Evolutionary conservation across 2,888 invertebrate genomes (phyloP).

Genomic region (Drosophila borealis): DNA sequence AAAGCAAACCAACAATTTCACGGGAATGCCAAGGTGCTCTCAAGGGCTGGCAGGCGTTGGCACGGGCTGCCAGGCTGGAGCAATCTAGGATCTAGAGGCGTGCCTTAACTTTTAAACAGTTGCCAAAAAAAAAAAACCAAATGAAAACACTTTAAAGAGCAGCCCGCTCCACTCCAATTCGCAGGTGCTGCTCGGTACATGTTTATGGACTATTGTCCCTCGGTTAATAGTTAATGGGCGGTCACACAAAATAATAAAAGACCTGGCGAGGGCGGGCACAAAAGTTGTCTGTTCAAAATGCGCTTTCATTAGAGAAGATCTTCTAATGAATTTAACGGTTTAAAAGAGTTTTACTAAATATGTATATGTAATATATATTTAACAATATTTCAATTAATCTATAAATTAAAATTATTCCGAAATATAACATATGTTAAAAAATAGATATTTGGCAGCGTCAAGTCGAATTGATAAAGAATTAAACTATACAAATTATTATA

Average conservation of each 20-base stretch:
- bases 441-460: too few relatives aligned
- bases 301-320: background rate
- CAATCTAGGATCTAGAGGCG: constrained; percentile 46
- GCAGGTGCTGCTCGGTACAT: background rate
- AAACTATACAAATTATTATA: too few relatives aligned
- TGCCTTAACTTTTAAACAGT: constrained; percentile 58
- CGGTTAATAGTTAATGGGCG: constrained; percentile 71
- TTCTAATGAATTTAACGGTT: too few relatives aligned
- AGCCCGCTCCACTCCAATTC: background rate
- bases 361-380: too few relatives aligned
- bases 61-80: background rate
- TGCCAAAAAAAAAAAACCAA: background rate
- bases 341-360: background rate
- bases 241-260: constrained; percentile 43
- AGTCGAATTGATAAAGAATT: too few relatives aligned
- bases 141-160: constrained; percentile 46
- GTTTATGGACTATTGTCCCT: constrained; percentile 59
- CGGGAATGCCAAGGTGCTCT: background rate
- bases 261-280: constrained; percentile 6
- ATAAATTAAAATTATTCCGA: too few relatives aligned
- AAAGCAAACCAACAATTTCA: constrained; percentile 27
- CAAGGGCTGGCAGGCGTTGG: background rate
- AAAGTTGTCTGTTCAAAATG: background rate
- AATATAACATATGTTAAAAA: too few relatives aligned
- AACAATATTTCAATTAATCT: too few relatives aligned